Evolutionary conservation across 2,888 invertebrate species (phyloP).

Genomic region (Acleris literana): DNA sequence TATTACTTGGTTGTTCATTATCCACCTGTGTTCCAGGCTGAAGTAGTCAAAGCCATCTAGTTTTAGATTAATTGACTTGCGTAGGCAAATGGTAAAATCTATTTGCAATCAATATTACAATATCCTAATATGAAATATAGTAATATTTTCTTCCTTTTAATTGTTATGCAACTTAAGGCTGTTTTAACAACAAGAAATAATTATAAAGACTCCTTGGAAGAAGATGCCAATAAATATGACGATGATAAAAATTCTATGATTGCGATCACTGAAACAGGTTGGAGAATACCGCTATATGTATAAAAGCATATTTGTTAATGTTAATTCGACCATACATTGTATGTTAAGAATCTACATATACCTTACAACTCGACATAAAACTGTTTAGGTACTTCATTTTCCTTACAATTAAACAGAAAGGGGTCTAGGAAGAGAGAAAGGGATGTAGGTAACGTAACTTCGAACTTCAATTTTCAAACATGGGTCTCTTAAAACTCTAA

Average conservation of each 20-base stretch:
- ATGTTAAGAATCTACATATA: no score
- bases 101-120: background rate
- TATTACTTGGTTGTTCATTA: no score
- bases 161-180: background rate
- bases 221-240: conserved; percentile 63
- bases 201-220: conserved; percentile 59
- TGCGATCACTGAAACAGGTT: conserved; percentile 60
- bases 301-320: no score
- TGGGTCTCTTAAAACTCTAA: no score
- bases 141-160: background rate
- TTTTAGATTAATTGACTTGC: background rate
- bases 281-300: background rate
- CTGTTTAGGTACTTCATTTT: no score
- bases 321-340: no score
- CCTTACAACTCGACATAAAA: no score
- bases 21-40: no score
- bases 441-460: background rate
- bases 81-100: background rate
- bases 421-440: no score
- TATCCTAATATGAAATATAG: background rate
- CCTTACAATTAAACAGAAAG: no score
- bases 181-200: background rate
- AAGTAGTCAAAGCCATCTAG: conserved; percentile 17
- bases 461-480: no score
- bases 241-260: conserved; percentile 76